These are phyloP conservation scores for Myripristis jacobus DNA, from an alignment of 2,797 vertebrate species.

Conservation along the genomic window DNA sequence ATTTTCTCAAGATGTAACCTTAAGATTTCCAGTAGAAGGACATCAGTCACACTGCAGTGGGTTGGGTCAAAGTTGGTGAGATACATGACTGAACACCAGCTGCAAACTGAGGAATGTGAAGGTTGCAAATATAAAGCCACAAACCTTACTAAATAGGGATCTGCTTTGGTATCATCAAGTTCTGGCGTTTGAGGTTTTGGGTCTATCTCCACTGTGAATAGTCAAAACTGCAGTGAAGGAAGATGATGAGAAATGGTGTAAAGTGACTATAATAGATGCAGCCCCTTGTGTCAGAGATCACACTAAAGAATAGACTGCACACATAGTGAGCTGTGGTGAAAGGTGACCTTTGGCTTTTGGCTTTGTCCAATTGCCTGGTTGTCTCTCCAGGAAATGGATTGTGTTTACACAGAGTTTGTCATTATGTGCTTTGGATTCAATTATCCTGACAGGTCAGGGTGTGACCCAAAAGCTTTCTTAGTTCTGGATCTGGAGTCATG, in stretches of 20 bases:
- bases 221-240: conserved; percentile 1
- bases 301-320: conserved; percentile 10
- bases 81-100: conserved; percentile 37
- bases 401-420: conserved; percentile 50
- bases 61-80: conserved; percentile 35
- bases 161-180: conserved; percentile 21
- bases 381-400: conserved; percentile 36
- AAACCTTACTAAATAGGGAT: neutral
- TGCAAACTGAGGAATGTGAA: conserved; percentile 28
- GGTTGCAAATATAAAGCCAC: conserved; percentile 11
- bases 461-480: conserved; percentile 15
- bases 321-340: conserved; percentile 27
- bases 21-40: conserved; percentile 62
- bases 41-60: conserved; percentile 58
- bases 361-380: conserved; percentile 26
- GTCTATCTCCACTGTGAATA: neutral
- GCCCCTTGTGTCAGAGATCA: conserved; percentile 27
- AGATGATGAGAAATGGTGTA: neutral
- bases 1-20: conserved; percentile 70
- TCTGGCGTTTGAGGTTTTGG: neutral
- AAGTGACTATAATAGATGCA: conserved; percentile 14
- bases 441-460: conserved; percentile 44
- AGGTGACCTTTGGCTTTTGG: conserved; percentile 51
- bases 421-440: conserved; percentile 50
- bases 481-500: conserved; percentile 21